These are phyloP conservation scores for Chlamydotis undulata DNA, from an alignment of 2,113 vertebrate genomes.

Conservation along the genomic window DNA sequence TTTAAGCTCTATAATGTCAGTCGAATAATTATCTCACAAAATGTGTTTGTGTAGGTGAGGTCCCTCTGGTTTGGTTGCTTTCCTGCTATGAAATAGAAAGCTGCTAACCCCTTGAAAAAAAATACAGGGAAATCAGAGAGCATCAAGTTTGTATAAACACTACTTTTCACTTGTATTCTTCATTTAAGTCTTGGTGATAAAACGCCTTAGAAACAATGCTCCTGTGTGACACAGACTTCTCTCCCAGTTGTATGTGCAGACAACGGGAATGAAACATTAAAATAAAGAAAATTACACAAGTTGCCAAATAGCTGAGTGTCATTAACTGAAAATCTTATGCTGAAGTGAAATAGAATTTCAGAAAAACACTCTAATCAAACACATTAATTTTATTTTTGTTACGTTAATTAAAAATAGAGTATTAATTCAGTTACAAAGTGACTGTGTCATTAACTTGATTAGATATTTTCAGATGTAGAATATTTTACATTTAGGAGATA, in stretches of 20 bases:
- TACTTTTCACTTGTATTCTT: constrained; percentile 29
- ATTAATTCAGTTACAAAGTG: constrained; percentile 16
- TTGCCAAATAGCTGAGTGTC: not conserved
- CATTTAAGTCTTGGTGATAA: constrained; percentile 34
- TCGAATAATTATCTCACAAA: constrained; percentile 68
- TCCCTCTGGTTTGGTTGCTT: constrained; percentile 62
- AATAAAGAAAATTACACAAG: constrained; percentile 15
- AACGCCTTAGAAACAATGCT: constrained; percentile 17
- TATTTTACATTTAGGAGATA: constrained; percentile 52
- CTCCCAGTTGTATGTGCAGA: not conserved
- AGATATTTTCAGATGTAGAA: constrained; percentile 33
- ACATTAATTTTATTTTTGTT: constrained; percentile 1
- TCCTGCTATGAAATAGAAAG: constrained; percentile 66
- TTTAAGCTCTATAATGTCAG: constrained; percentile 57
- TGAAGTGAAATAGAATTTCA: not conserved
- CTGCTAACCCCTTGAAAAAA: constrained; percentile 44
- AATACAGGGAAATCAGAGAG: constrained; percentile 4
- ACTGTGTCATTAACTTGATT: constrained; percentile 34
- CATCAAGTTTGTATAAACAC: constrained; percentile 30
- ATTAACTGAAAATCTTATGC: not conserved
- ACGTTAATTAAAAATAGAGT: constrained; percentile 31
- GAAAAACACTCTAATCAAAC: not conserved
- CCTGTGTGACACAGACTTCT: not conserved
- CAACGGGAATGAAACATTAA: not conserved
- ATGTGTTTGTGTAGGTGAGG: constrained; percentile 65